Evolutionary conservation across 2,888 invertebrate species (phyloP).

Genomic region (Callosobruchus maculatus): DNA sequence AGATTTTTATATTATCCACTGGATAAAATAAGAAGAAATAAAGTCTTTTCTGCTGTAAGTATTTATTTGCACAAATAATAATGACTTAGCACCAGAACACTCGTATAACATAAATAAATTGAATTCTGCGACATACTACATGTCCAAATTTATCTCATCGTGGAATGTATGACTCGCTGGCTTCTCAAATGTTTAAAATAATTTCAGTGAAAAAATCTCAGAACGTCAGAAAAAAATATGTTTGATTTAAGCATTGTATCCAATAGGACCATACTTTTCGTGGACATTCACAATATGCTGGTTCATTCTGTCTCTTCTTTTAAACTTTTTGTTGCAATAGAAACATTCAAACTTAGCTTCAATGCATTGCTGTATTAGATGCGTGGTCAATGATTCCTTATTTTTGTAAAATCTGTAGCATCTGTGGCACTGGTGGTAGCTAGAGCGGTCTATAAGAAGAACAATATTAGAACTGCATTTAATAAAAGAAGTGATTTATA

Average conservation of each 20-base stretch:
- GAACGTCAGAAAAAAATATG: not conserved
- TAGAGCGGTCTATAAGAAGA: not conserved
- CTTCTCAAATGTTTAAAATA: not conserved
- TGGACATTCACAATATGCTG: slow-evolving; percentile 10
- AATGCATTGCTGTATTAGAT: slow-evolving; percentile 18
- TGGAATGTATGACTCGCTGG: not conserved
- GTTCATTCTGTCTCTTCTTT: slow-evolving; percentile 18
- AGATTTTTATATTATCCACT: too few species aligned
- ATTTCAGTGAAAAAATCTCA: too few species aligned
- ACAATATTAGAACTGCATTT: not conserved
- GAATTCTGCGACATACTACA: not conserved
- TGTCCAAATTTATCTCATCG: not conserved
- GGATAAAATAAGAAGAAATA: not conserved
- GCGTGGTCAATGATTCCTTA: slow-evolving; percentile 59
- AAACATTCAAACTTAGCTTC: slow-evolving; percentile 21
- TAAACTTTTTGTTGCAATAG: slow-evolving; percentile 20
- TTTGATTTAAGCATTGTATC: not conserved
- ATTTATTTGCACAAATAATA: not conserved
- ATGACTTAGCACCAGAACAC: not conserved
- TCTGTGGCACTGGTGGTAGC: slow-evolving; percentile 17
- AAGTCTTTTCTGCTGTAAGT: not conserved
- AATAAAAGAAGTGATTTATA: not conserved
- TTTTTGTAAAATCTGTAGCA: slow-evolving; percentile 37
- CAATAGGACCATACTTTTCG: slow-evolving; percentile 12
- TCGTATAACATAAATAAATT: not conserved